Base-by-base conservation (phyloP, 2,888 invertebrate species). In the Trissonchulus sp. region DNA sequence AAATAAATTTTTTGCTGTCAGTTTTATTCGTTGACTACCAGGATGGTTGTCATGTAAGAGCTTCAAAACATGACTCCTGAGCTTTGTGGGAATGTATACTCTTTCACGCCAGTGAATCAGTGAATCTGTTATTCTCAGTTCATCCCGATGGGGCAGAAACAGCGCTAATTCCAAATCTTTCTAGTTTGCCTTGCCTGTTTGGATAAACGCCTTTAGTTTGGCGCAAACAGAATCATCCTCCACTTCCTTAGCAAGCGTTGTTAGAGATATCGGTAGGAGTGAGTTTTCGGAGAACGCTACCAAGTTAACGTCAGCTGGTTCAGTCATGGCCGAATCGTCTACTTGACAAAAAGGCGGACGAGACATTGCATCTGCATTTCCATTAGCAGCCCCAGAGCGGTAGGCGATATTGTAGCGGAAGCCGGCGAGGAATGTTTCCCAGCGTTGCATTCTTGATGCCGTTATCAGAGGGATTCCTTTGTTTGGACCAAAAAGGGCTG, bases 11-110 rank as follows among this genome's bases (percentile, higher is more conserved):
- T 82, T 65, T 2, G 82, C 81, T 2, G 82, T 63, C 1, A 74
- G 38, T 75, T 83, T 83, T 79, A 82, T 81, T 28, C 81, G 77
- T 0, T 77, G 77, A n/a, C 79, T 79, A 1, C 82, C 83, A 2
- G 80, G 78, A 75, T 83, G 83, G 1, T 79, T 79, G 23, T 76
- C 72, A 77, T 82, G 82, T 1, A 83, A 74, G 69, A 78, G 77
- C 3, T 76, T 72, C 18, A 82, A 75, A 0, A 82, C 78, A 23
- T 72, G 30, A 28, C 23, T 48, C 8, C 48, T 8, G 8, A 48
- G 48, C 48, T 48, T 48, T 15, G 23, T 15, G 48, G 23, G 23
- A 48, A 48, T 23, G 8, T 15, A 23, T 15, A 48, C 48, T 48
- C 8, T 23, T 8, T 48, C 23, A 15, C 23, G 8, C 23, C 48